Conservation (phyloP, 2,113 vertebrate species). For the Lepus europaeus region DNA sequence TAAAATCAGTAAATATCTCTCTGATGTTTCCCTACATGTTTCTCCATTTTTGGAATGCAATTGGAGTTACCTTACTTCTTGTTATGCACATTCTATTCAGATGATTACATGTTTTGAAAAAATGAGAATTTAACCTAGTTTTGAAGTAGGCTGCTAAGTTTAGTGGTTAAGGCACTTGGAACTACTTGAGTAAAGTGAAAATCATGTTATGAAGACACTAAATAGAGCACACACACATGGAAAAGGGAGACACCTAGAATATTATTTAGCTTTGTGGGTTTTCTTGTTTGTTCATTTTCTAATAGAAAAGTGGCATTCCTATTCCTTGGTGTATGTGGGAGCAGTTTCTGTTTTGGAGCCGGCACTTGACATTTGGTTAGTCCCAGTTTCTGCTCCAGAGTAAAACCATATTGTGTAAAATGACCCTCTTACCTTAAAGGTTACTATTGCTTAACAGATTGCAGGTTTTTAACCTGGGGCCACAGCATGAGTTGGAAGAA, state of each 20-base stretch:
- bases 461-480: slow-evolving; percentile 80
- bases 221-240: neutral
- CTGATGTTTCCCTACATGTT: slow-evolving; percentile 21
- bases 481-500: slow-evolving; percentile 59
- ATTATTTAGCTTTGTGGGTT: neutral
- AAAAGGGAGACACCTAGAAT: neutral
- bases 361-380: slow-evolving; percentile 62
- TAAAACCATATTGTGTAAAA: slow-evolving; percentile 76
- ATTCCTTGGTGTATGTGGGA: neutral
- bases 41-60: neutral
- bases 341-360: slow-evolving; percentile 29
- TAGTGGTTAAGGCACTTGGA: neutral
- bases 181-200: neutral
- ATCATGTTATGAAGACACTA: neutral
- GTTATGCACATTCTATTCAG: neutral
- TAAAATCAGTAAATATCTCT: neutral
- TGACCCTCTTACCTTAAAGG: slow-evolving; percentile 79
- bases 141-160: slow-evolving; percentile 35
- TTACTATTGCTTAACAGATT: slow-evolving; percentile 75
- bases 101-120: neutral
- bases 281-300: neutral
- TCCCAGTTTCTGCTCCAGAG: slow-evolving; percentile 63
- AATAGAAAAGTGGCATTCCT: neutral
- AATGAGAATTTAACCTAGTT: neutral
- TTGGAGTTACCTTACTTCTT: neutral